Evolutionary conservation across 2,113 vertebrate species (phyloP), one percentile per base, ranked within the genome.

Genomic region (Vidua macroura): DNA sequence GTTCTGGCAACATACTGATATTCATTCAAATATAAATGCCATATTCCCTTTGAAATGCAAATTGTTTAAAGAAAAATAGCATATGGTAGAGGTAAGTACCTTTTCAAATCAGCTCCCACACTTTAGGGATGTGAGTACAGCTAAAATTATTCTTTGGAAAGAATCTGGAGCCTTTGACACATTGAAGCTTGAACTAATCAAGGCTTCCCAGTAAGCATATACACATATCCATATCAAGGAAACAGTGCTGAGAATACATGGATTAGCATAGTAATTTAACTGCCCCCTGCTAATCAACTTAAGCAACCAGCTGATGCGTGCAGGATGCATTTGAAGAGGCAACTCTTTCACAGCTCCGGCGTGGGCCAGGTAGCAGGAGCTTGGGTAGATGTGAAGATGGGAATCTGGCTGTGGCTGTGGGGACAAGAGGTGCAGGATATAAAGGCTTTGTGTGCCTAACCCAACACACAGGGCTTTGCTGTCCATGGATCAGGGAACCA

Each of bases 61-160:
- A 98, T 98, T 96, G 96, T 98, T 97, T 97, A 97, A 98, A 98
- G 97, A 97, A 98, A 98, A 98, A 97, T 97, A 98, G 98, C 98
- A 97, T 98, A 98, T 97, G 98, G 97, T 96, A 85, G 97, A 98
- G 96, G 96, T 97, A 97, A 98, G 97, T 97, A 98, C 96, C 97
- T 97, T 98, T 98, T 97, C 97, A 97, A 97, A 98, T 98, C 97
- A 97, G 96, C 97, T 96, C 94, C 64, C 79, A 92, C 96, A 95
- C 97, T 97, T 98, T 96, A 90, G 96, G 96, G 96, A 82, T 89
- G 60, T 91, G 79, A 97, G 97, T 93, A 84, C 62, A 84, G 97
- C 95, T 96, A 51, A 97, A 97, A 98, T 98, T 95, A 98, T 98
- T 98, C 97, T 97, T 97, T 91, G 97, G 95, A 96, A 96, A 95